Evolutionary conservation across 64 coral and sea anemone genomes (phyloP).

Genomic region (Montipora capricornis): DNA sequence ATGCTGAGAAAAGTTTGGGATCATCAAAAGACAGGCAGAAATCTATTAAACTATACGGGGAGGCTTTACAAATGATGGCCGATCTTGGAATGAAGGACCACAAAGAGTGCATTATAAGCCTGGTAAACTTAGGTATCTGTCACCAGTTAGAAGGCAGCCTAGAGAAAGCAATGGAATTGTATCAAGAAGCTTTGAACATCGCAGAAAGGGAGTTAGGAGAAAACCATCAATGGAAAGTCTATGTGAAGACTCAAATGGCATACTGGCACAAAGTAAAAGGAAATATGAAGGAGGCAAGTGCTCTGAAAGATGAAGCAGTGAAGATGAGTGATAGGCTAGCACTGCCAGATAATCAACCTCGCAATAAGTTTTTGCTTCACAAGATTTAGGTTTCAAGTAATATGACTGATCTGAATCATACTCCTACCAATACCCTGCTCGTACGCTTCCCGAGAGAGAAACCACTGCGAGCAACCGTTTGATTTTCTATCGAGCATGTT

Average conservation of each 20-base stretch:
- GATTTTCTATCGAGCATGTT: too few species aligned
- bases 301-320: not conserved
- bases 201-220: constrained; percentile 32
- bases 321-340: not conserved
- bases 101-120: constrained; percentile 30
- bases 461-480: too few species aligned
- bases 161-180: not conserved
- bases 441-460: too few species aligned
- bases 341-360: constrained; percentile 1
- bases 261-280: constrained; percentile 12
- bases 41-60: not conserved
- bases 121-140: constrained; percentile 23
- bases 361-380: constrained; percentile 15
- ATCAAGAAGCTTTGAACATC: constrained; percentile 8
- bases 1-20: constrained; percentile 20
- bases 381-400: not conserved
- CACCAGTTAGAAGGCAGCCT: not conserved
- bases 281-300: constrained; percentile 9
- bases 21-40: not conserved
- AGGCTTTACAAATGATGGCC: constrained; percentile 28
- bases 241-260: constrained; percentile 26
- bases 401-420: not conserved
- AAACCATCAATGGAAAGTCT: constrained; percentile 29
- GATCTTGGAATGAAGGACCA: not conserved
- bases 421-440: too few species aligned